Conservation (phyloP, 2,113 vertebrate genomes). For the human (Homo sapiens) region GRCh38 chr11:30962501-30963000, state of each 20-base stretch:
- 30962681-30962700: neutral
- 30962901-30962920: slow-evolving; percentile 33
- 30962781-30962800: slow-evolving; percentile 67
- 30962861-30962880: slow-evolving; percentile 56
- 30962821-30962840: slow-evolving; percentile 68
- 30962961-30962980: neutral
- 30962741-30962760: slow-evolving; percentile 55
- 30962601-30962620: neutral
- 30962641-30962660: neutral
- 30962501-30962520: slow-evolving; percentile 5
- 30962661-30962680: slow-evolving; percentile 26
- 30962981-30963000: neutral
- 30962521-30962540: neutral
- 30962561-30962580: slow-evolving; percentile 10
- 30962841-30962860: slow-evolving; percentile 62
- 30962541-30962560: neutral
- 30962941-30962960: neutral
- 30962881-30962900: slow-evolving; percentile 55
- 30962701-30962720: slow-evolving; percentile 6
- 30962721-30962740: slow-evolving; percentile 19
- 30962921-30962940: slow-evolving; percentile 51
- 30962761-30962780: slow-evolving; percentile 59
- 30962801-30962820: slow-evolving; percentile 67
- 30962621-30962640: neutral
- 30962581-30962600: neutral